A percentile compares a stretch with the other conserved stretches of the same genome.
phyloP scores from a whole-genome alignment of 2,888 invertebrate species.

The Nephrotoma flavescens region DNA sequence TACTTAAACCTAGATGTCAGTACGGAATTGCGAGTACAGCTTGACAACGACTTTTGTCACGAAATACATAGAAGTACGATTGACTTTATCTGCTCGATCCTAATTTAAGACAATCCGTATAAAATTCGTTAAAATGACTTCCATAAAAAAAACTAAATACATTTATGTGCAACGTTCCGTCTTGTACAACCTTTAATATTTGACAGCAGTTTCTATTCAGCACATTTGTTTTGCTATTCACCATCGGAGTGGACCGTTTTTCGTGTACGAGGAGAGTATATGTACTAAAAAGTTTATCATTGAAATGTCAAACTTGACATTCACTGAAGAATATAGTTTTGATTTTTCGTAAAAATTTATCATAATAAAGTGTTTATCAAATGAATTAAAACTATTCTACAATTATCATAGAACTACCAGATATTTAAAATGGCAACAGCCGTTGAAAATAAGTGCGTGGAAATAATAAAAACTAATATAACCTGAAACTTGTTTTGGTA shows the following conservation, averaged over 20 bases:
- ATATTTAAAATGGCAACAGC: neutral
- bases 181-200: too few relatives aligned
- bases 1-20: too few relatives aligned
- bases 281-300: slow-evolving; percentile 6
- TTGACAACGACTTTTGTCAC: too few relatives aligned
- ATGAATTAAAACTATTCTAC: neutral
- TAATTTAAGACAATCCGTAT: too few relatives aligned
- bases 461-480: neutral
- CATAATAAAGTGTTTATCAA: neutral
- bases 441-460: neutral
- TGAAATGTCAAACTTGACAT: slow-evolving; percentile 12
- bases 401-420: neutral
- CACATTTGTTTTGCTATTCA: neutral
- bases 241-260: neutral
- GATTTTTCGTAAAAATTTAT: neutral
- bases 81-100: too few relatives aligned
- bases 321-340: slow-evolving; percentile 1
- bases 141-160: too few relatives aligned
- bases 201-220: neutral
- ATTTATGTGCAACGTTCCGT: too few relatives aligned
- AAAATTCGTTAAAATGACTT: too few relatives aligned
- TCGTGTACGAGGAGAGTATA: neutral
- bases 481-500: neutral
- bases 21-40: too few relatives aligned
- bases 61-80: too few relatives aligned